A percentile compares a stretch with the other conserved stretches of the same genome.
Evolutionary conservation across 2,888 invertebrate species (phyloP).

Genomic region (Aricia artaxerxes): DNA sequence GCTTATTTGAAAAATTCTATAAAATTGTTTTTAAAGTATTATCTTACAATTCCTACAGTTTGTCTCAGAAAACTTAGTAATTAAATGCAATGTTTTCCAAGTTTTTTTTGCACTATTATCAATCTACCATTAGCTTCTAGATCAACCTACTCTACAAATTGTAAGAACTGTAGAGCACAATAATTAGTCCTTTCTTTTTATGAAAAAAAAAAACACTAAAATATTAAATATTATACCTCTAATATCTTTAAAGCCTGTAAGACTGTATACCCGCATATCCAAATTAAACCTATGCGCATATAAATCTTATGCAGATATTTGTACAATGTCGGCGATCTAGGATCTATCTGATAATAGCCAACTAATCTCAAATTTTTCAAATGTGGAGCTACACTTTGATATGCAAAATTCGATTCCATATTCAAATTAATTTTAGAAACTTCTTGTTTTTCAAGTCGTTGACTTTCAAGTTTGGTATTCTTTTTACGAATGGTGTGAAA

Average conservation of each 20-base stretch:
- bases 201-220: no score
- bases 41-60: no score
- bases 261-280: slow-evolving; percentile 49
- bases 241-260: slow-evolving; percentile 55
- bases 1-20: no score
- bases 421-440: neutral
- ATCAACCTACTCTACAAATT: no score
- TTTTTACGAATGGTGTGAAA: slow-evolving; percentile 22
- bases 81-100: no score
- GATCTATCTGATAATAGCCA: slow-evolving; percentile 53
- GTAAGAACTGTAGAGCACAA: no score
- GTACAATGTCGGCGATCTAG: slow-evolving; percentile 42
- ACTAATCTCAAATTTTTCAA: slow-evolving; percentile 48
- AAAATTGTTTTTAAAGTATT: no score
- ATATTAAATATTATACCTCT: slow-evolving; percentile 46
- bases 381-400: slow-evolving; percentile 50
- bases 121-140: no score
- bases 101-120: no score
- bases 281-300: slow-evolving; percentile 47
- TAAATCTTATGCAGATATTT: slow-evolving; percentile 49
- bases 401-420: slow-evolving; percentile 47
- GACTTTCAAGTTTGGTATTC: neutral
- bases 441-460: neutral
- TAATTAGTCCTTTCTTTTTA: no score
- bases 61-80: no score